Base-by-base conservation (phyloP, 2,888 invertebrate genomes). In the Ypsolopha scabrella region DNA sequence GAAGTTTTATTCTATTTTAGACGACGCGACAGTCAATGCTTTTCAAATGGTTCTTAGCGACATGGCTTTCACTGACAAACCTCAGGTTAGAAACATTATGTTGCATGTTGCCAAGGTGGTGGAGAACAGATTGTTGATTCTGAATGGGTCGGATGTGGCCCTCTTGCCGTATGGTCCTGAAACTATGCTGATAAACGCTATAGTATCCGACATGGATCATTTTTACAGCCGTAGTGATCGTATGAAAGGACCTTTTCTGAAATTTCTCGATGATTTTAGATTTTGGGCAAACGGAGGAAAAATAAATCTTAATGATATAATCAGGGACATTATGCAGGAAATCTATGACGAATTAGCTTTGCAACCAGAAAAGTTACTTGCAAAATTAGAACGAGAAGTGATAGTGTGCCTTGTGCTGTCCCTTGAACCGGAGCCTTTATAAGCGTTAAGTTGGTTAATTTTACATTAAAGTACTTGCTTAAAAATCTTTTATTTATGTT, bases 11-110 rank as follows among this genome's bases (percentile, higher is more conserved):
- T 60, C 64, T 0, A 51, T 55, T 2, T 39, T 78, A n/a, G 62
- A 55, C n/a, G 70, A 68, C 6, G 57, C 53, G 1, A 71, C 70
- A 2, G 64, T 65, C 0, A 66, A 67, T 49, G 69, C 72, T 44
- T 60, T 80, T 10, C 77, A 78, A 61, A 54, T 68, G 0, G 66
- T 78, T 54, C 53, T 80, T n/a, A 73, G 73, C 39, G 77, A 80
- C 41, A 75, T 81, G 72, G 65, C 68, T 0, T 72, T 67, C 52
- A 63, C 71, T 1, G 64, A 68, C 14, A 63, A 60, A 37, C 67
- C 72, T 0, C 64, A 73, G 0, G 60, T 70, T 0, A 74, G 69
- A 54, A 63, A 69, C 10, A 61, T 79, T 1, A 55, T 81, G 13
- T 9, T 52, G 1, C 59, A 66, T 1, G 58, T 80, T 11, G 6